A percentile compares a stretch with the other conserved stretches of the same genome.
These are phyloP conservation scores for Hippocampus barbouri DNA, from an alignment of 2,113 vertebrate species.

Conservation along the genomic window DNA sequence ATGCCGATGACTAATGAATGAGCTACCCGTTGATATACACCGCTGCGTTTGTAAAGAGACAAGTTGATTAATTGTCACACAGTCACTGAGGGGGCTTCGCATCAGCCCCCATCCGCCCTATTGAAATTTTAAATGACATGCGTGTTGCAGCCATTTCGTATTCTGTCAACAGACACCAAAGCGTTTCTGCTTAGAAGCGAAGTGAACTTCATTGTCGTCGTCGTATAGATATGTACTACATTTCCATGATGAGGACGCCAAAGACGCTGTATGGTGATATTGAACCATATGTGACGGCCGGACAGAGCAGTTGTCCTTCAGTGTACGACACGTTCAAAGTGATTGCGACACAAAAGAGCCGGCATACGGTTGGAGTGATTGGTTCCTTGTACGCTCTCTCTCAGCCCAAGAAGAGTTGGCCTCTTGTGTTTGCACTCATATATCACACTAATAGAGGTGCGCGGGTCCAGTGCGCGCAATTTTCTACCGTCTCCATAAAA, in stretches of 20 bases:
- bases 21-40: constrained; percentile 15
- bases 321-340: neutral
- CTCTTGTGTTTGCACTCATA: neutral
- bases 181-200: neutral
- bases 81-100: constrained; percentile 32
- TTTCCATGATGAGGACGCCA: too few relatives aligned
- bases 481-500: neutral
- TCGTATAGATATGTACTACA: too few relatives aligned
- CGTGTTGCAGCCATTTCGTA: neutral
- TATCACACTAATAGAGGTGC: neutral
- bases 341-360: neutral
- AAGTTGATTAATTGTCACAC: constrained; percentile 34
- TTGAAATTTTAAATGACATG: constrained; percentile 3
- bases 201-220: too few relatives aligned
- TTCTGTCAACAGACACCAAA: neutral
- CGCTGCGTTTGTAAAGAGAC: constrained; percentile 21
- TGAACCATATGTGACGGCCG: neutral
- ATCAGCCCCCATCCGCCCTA: constrained; percentile 6
- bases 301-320: neutral
- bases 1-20: constrained; percentile 1
- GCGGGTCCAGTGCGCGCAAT: neutral
- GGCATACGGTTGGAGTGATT: neutral
- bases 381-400: neutral
- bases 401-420: neutral
- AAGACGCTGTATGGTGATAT: neutral